A percentile compares a stretch with the other conserved stretches of the same genome.
Conservation (phyloP, 2,888 invertebrate genomes). For the Eupeodes latifasciatus region DNA sequence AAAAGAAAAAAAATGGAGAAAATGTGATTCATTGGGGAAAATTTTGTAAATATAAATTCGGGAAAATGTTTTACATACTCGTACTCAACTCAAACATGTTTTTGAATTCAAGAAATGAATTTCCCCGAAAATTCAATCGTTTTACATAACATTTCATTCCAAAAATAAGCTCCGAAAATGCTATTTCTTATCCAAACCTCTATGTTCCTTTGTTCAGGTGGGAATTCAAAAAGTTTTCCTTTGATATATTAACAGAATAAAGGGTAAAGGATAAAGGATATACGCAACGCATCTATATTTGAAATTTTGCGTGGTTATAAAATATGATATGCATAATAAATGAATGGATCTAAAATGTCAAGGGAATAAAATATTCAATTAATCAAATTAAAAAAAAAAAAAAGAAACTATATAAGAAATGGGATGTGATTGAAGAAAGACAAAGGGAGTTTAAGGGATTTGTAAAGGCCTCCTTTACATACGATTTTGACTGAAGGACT, state of each 20-base stretch:
- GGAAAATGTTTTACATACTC: background rate
- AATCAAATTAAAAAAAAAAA: background rate
- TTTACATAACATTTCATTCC: background rate
- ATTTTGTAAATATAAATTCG: conserved; percentile 1
- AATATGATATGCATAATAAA: background rate
- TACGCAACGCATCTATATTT: background rate
- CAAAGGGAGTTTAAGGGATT: background rate
- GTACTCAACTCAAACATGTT: too few species aligned
- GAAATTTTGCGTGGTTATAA: background rate
- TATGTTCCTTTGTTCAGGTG: background rate
- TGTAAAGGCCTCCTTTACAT: background rate
- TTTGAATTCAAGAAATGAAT: background rate
- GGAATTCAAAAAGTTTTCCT: conserved; percentile 7
- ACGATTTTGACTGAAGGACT: too few species aligned
- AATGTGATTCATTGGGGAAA: conserved; percentile 24
- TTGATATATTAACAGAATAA: background rate
- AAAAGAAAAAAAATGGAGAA: background rate
- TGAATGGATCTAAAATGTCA: background rate
- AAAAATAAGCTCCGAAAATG: background rate
- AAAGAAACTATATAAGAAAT: background rate
- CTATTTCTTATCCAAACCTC: background rate
- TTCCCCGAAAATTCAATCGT: background rate
- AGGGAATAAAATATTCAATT: conserved; percentile 2
- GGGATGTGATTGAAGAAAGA: background rate
- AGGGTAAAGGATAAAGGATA: background rate